phyloP scores from a whole-genome alignment of 2,797 vertebrate species.

The Balearica regulorum region DNA sequence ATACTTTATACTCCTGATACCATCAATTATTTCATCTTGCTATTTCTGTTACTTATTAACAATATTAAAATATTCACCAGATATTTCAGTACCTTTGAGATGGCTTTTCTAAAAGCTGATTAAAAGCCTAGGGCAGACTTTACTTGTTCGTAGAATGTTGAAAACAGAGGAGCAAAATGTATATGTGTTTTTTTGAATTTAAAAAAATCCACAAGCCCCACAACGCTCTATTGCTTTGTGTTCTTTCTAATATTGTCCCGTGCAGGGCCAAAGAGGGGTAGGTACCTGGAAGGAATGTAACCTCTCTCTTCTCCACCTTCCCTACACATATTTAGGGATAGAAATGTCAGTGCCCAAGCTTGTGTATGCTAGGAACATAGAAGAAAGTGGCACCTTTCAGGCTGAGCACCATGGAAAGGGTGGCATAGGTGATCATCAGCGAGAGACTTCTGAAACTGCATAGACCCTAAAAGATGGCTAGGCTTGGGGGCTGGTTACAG shows the following conservation, averaged over 20 bases:
- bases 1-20: background rate
- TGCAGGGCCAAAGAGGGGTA: background rate
- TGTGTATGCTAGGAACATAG: background rate
- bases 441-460: background rate
- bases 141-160: background rate
- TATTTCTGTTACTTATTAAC: background rate
- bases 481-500: background rate
- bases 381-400: background rate
- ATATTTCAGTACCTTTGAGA: background rate
- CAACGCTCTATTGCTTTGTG: background rate
- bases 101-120: background rate
- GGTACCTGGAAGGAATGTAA: background rate
- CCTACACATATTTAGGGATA: background rate
- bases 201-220: background rate
- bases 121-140: background rate
- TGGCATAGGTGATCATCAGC: rapidly evolving
- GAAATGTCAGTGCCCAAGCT: background rate
- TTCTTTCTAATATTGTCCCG: background rate
- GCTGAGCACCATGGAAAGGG: background rate
- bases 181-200: background rate
- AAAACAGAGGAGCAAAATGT: background rate
- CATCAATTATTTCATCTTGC: background rate
- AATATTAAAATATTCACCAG: background rate
- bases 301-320: background rate
- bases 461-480: background rate